Base-by-base conservation (phyloP, 2,888 invertebrate species). In the Prosopocoilus inquinatus region DNA sequence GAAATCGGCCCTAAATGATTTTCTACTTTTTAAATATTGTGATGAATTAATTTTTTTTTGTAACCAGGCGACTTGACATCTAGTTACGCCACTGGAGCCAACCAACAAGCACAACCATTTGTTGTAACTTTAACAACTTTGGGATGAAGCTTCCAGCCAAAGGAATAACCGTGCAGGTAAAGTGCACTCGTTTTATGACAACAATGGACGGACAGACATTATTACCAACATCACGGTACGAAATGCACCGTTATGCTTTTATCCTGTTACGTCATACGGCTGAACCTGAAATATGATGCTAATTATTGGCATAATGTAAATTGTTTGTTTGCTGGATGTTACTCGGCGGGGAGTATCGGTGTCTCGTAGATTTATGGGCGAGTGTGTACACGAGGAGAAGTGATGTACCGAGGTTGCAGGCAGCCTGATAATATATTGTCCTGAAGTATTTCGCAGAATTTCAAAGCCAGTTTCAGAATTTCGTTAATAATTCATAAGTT, bases 221-320 rank as follows among this genome's bases (percentile, higher is more conserved):
- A 15, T 41, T 41, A 15, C 15, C 41, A 15, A 41, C 41, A 41
- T 41, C 15, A 16, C 41, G 13, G n/a, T 15, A 41, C 41, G 41
- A 41, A 15, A 41, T 11, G 41, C 12, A 41, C 41, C 41, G 41
- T 41, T 41, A 41, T 15, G 15, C 12, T 41, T n/a, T 41, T 41
- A 41, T 11, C 41, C 9, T 41, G 41, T 41, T 11, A 41, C 41
- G 41, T 41, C 41, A 41, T 41, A 41, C n/a, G n/a, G 41, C 15
- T 15, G 9, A 16, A 16, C 15, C 12, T 41, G 41, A 41, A 41
- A n/a, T 41, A 41, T 41, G 41, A 41, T 41, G 7, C 41, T 41
- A 41, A 41, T 41, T 41, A 41, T 41, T 11, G 15, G 41, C 12
- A 41, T 41, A 41, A 41, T 41, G 41, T 41, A 41, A 41, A 41